Evolutionary conservation across 2,113 vertebrate species (phyloP).

Genomic region (western clawed frog (Xenopus tropicalis)): UCB_Xtro_10.0 CM004448.2:22219001-22219500

Average conservation of each 20-base stretch:
- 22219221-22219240: neutral
- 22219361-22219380: too few relatives aligned
- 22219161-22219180: neutral
- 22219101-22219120: neutral
- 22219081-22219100: neutral
- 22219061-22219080: neutral
- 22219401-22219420: too few relatives aligned
- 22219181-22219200: neutral
- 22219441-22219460: too few relatives aligned
- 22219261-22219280: neutral
- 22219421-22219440: too few relatives aligned
- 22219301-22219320: neutral
- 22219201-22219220: neutral
- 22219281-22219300: neutral
- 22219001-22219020: neutral
- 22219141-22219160: neutral
- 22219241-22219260: neutral
- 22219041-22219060: neutral
- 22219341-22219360: neutral
- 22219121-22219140: neutral
- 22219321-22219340: too few relatives aligned
- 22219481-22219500: too few relatives aligned
- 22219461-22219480: too few relatives aligned
- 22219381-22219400: too few relatives aligned
- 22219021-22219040: neutral